Conservation (phyloP, 1,140 invertebrate genomes). For the Odontomachus brunneus region DNA sequence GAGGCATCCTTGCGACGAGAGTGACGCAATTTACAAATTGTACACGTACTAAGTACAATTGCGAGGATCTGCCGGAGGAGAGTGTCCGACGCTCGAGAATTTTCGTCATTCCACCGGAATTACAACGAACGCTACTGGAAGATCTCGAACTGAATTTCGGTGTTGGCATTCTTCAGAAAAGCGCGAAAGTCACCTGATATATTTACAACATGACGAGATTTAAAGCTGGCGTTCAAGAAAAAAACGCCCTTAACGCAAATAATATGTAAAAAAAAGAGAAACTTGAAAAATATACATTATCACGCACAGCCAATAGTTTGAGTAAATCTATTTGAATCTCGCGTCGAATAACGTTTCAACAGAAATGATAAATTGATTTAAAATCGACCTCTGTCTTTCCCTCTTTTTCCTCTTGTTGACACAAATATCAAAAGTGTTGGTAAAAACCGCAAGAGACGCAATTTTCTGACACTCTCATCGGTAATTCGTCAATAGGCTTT, state of each 20-base stretch:
- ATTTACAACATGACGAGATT: conserved; percentile 28
- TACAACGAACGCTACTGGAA: conserved; percentile 20
- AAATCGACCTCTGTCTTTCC: too few species aligned
- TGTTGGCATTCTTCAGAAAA: conserved; percentile 23
- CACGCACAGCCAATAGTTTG: not conserved
- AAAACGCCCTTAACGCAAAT: not conserved
- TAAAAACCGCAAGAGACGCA: too few species aligned
- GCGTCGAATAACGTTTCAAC: not conserved
- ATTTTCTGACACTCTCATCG: too few species aligned
- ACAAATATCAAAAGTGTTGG: too few species aligned
- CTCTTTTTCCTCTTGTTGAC: too few species aligned
- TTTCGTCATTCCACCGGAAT: not conserved
- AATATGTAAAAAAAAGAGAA: conserved; percentile 10
- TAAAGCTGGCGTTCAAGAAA: conserved; percentile 6
- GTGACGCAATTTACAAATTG: conserved; percentile 46
- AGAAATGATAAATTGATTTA: too few species aligned
- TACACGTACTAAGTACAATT: conserved; percentile 25
- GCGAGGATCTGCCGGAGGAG: conserved; percentile 13
- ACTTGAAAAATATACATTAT: not conserved
- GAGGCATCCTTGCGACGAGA: not conserved
- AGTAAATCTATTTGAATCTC: not conserved
- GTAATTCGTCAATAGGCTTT: too few species aligned
- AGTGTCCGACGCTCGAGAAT: not conserved
- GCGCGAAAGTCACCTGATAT: conserved; percentile 10
- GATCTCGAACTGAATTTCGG: conserved; percentile 37